Conservation (phyloP, 2,113 vertebrate genomes). For the Lynx canadensis region DNA sequence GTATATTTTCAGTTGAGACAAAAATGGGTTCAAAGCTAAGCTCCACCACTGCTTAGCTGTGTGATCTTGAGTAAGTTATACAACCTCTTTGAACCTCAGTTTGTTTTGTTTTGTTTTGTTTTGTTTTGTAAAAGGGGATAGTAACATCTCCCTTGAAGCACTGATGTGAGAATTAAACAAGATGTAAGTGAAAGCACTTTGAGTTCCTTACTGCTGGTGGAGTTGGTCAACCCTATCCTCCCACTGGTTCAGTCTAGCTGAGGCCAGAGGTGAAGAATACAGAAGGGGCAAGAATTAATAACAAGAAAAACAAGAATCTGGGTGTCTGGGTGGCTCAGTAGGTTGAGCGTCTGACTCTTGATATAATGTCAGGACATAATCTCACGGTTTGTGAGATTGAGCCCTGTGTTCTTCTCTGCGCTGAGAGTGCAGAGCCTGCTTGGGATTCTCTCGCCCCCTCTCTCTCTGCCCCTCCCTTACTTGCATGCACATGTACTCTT, state of each 20-base stretch:
- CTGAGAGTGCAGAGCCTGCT: too few species aligned
- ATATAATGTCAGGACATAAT: too few species aligned
- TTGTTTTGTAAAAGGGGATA: not conserved
- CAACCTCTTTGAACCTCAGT: not conserved
- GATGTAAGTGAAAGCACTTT: not conserved
- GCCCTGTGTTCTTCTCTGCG: too few species aligned
- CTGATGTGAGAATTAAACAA: not conserved
- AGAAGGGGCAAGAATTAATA: not conserved
- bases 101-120: not conserved
- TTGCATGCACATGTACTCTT: too few species aligned
- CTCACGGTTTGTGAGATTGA: too few species aligned
- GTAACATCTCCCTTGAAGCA: not conserved
- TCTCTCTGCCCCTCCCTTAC: too few species aligned
- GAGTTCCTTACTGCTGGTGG: not conserved
- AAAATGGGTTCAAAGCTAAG: not conserved
- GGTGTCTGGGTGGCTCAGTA: too few species aligned
- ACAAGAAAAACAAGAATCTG: not conserved
- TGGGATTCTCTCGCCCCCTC: too few species aligned
- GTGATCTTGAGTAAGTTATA: not conserved
- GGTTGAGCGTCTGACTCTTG: too few species aligned
- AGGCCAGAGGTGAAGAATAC: slow-evolving; percentile 12
- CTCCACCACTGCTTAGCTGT: not conserved
- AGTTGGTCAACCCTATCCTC: not conserved
- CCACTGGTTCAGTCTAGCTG: not conserved
- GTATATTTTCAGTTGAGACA: not conserved